phyloP scores from a whole-genome alignment of 2,797 vertebrate genomes.

The Neosalanx taihuensis region DNA sequence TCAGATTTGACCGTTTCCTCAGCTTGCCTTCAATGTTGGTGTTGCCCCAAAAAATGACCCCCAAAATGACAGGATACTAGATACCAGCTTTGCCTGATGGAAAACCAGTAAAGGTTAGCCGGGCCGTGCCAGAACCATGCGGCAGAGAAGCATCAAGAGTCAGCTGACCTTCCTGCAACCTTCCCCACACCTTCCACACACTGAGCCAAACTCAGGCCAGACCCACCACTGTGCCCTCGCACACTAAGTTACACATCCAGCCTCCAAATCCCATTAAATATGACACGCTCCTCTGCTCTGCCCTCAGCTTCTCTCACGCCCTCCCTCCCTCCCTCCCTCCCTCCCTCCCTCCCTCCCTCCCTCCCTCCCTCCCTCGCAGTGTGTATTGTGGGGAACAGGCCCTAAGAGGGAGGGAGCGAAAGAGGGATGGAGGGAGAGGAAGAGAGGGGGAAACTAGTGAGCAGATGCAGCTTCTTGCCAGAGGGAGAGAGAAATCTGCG shows the following conservation, averaged over 20 bases:
- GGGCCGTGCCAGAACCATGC: too few species aligned
- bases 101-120: too few species aligned
- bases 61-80: too few species aligned
- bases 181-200: slow-evolving; percentile 14
- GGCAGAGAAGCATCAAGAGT: slow-evolving; percentile 14
- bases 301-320: slow-evolving; percentile 43
- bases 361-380: slow-evolving; percentile 31
- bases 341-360: slow-evolving; percentile 11
- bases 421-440: slow-evolving; percentile 48
- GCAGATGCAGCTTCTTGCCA: slow-evolving; percentile 99
- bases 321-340: slow-evolving; percentile 24
- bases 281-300: slow-evolving; percentile 62
- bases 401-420: slow-evolving; percentile 72
- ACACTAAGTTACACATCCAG: slow-evolving; percentile 54
- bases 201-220: slow-evolving; percentile 34
- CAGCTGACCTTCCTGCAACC: slow-evolving; percentile 43
- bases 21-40: too few species aligned
- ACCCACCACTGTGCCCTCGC: slow-evolving; percentile 59
- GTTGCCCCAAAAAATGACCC: too few species aligned
- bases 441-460: slow-evolving; percentile 68
- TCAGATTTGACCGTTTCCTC: too few species aligned
- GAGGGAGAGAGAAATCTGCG: slow-evolving; percentile 98
- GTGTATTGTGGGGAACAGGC: slow-evolving; percentile 55
- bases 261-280: slow-evolving; percentile 72
- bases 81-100: too few species aligned